Percentiles rank a stretch among this genome's conserved stretches.
These are phyloP conservation scores for Macaria liturata DNA, from an alignment of 2,888 invertebrate species.

Conservation along the genomic window DNA sequence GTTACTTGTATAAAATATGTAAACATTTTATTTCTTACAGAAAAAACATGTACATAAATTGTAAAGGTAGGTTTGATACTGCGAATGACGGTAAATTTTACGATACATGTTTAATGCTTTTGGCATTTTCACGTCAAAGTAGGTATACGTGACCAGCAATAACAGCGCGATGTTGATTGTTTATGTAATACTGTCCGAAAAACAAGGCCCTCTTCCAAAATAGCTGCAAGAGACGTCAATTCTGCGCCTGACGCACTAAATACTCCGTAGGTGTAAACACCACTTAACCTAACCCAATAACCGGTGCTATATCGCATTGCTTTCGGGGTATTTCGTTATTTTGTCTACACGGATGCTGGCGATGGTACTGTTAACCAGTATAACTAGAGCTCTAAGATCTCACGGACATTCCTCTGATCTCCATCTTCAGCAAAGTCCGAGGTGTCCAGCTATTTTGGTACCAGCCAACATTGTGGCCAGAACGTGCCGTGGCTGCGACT, in stretches of 20 bases:
- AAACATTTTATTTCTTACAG: too few species aligned
- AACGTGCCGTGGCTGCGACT: conserved; percentile 81
- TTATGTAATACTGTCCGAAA: conserved; percentile 27
- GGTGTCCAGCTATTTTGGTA: conserved; percentile 55
- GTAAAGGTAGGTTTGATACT: too few species aligned
- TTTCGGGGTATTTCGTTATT: conserved; percentile 81
- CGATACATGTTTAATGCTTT: too few species aligned
- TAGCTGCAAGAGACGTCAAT: conserved; percentile 57
- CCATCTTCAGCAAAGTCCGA: conserved; percentile 44
- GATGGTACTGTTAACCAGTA: conserved; percentile 64
- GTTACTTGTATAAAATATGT: too few species aligned
- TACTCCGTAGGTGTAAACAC: conserved; percentile 67
- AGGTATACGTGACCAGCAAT: too few species aligned
- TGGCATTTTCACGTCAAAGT: too few species aligned
- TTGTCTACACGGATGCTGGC: conserved; percentile 81
- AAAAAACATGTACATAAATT: too few species aligned
- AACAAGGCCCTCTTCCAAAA: conserved; percentile 49
- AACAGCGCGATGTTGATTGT: conserved; percentile 13
- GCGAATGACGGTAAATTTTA: too few species aligned
- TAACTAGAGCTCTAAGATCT: conserved; percentile 46
- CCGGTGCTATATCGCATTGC: conserved; percentile 75
- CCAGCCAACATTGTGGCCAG: conserved; percentile 75
- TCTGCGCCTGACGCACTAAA: conserved; percentile 77
- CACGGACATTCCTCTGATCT: conserved; percentile 36
- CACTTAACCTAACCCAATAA: conserved; percentile 82